Conservation (phyloP, 2,888 invertebrate genomes). For the Lymantria dispar region DNA sequence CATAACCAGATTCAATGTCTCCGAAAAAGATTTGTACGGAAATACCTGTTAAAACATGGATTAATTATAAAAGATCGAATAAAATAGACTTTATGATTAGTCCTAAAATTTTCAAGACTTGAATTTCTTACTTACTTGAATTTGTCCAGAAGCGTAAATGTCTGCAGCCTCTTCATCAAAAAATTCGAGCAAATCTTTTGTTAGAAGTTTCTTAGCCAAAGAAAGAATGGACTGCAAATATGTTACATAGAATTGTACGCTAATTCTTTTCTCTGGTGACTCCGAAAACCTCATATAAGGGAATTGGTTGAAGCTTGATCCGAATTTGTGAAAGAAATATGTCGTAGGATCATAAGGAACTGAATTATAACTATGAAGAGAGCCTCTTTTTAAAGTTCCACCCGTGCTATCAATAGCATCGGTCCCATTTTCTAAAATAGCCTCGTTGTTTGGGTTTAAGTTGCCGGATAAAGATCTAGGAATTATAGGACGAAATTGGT, state of each 20-base stretch:
- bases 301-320: constrained; percentile 96
- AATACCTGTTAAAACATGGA: constrained; percentile 83
- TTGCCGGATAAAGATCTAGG: constrained; percentile 95
- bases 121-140: constrained; percentile 59
- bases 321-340: constrained; percentile 95
- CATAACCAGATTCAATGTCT: constrained; percentile 96
- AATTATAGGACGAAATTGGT: constrained; percentile 93
- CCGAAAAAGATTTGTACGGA: constrained; percentile 97
- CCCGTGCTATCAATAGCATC: constrained; percentile 58
- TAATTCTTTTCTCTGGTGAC: constrained; percentile 85
- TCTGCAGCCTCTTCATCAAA: constrained; percentile 93
- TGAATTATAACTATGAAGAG: constrained; percentile 83
- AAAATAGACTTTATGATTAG: background rate
- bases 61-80: background rate
- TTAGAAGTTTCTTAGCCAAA: constrained; percentile 91
- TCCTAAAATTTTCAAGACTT: background rate
- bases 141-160: constrained; percentile 87
- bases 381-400: constrained; percentile 66
- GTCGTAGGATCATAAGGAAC: constrained; percentile 90
- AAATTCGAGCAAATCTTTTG: constrained; percentile 90
- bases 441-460: constrained; percentile 85
- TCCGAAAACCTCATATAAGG: constrained; percentile 91
- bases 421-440: constrained; percentile 62
- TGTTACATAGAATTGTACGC: constrained; percentile 87
- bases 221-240: constrained; percentile 91